Evolutionary conservation across 2,888 invertebrate genomes (phyloP), one percentile per base, ranked within the genome.

Genomic region (Bruchidius siliquastri): DNA sequence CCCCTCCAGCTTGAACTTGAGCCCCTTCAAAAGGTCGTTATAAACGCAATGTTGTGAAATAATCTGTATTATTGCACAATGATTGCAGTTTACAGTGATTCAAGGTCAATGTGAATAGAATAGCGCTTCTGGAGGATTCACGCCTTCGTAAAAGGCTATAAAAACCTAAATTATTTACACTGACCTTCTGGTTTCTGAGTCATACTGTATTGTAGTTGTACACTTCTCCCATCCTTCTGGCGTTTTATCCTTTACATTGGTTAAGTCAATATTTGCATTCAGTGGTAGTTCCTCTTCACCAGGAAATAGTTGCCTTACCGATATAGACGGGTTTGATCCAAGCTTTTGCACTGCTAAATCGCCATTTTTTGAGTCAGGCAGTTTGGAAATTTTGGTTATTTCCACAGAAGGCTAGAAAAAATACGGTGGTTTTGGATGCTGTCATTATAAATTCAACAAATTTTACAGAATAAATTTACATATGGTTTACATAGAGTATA

Each of bases 151-250:
- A n/a, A n/a, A n/a, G n/a, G n/a, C 26, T 26, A 26, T 26, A 26
- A 26, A 4, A 4, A 26, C 13, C 49, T 49, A 49, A 49, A 49
- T 49, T 18, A 13, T 49, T 2, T 10, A 69, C 21, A 21, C 69
- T 21, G 18, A 32, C 71, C 30, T 66, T 30, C 93, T 93, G 0
- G 95, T 95, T n/a, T 94, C 94, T 20, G 90, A 88, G 81, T 95
- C 95, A 78, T 94, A 95, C 81, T 95, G 95, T 72, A 96, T 91
- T 80, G 92, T 90, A 0, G 93, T 90, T 77, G 90, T 91, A 78
- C 94, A 93, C 76, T 94, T 93, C 79, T 95, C 94, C 95, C 95
- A 95, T 0, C 94, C 94, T 81, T 94, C 94, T 0, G 94, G 93
- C 0, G 94, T 94, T 0, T 92, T 90, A 83, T 92, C 93, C 80